Evolutionary conservation across 2,113 vertebrate genomes (phyloP).

Genomic region (Corapipo altera): DNA sequence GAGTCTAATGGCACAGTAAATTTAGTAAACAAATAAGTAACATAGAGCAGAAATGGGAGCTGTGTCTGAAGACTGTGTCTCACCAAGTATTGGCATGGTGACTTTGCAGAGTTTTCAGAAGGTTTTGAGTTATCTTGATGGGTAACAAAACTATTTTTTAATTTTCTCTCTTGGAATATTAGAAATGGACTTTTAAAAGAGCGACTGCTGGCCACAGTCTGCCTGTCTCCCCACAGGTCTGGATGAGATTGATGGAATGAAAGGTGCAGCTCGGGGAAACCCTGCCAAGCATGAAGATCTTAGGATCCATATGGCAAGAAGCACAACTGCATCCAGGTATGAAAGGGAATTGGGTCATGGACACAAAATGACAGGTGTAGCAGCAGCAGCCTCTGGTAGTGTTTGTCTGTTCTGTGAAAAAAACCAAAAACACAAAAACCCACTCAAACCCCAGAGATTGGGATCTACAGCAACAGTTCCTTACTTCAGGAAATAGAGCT

Average conservation of each 20-base stretch:
- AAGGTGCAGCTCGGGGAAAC: neutral
- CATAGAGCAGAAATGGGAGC: neutral
- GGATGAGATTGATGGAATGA: neutral
- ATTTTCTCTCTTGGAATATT: neutral
- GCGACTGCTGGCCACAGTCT: rapidly evolving
- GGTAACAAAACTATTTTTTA: neutral
- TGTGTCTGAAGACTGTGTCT: neutral
- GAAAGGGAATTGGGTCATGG: neutral
- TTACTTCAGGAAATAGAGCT: slow-evolving; percentile 52
- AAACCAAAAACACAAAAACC: rapidly evolving
- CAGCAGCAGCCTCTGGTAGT: neutral
- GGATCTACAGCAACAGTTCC: neutral
- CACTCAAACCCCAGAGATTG: neutral
- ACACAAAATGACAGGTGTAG: neutral
- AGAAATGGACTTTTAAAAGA: neutral
- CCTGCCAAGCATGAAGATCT: neutral
- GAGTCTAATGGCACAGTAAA: neutral
- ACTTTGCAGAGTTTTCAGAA: neutral
- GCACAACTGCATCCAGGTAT: neutral
- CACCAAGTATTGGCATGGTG: neutral
- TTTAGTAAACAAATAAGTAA: neutral
- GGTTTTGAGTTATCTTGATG: neutral
- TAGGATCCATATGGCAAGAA: neutral
- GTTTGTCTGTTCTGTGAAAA: neutral
- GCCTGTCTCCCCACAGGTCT: neutral